phyloP scores from a whole-genome alignment of 2,888 invertebrate species.

The Lepeophtheirus nordmannii region DNA sequence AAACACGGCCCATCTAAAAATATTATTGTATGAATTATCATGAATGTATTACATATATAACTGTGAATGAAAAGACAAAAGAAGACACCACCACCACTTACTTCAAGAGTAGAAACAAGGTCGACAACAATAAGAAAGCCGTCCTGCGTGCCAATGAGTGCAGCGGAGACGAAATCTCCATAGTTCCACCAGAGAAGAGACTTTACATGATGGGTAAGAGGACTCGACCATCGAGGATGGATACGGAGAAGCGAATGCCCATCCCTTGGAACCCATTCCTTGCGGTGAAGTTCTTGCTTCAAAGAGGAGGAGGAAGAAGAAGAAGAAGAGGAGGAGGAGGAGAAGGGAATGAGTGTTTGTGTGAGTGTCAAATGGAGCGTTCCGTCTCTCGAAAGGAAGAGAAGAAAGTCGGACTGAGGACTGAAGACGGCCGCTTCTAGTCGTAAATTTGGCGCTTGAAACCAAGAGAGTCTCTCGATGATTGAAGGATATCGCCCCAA shows the following conservation, averaged over 20 bases:
- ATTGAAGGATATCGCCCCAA: not conserved
- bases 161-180: not conserved
- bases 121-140: slow-evolving; percentile 17
- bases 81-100: not conserved
- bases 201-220: not conserved
- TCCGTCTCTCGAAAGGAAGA: not conserved
- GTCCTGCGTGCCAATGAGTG: slow-evolving; percentile 14
- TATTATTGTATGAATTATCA: not conserved
- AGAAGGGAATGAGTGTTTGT: not conserved
- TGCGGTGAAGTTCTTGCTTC: not conserved
- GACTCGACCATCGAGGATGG: not conserved
- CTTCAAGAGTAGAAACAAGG: slow-evolving; percentile 10
- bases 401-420: not conserved
- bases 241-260: not conserved
- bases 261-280: not conserved
- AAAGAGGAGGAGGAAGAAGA: not conserved
- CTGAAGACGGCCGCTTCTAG: not conserved
- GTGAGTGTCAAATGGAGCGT: not conserved
- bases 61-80: too few relatives aligned
- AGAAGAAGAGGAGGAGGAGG: too few relatives aligned
- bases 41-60: not conserved
- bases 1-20: slow-evolving; percentile 10
- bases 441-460: not conserved
- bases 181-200: slow-evolving; percentile 17
- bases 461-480: not conserved